Base-by-base conservation (phyloP, 2,113 vertebrate genomes). In the Tor tambroides region DNA sequence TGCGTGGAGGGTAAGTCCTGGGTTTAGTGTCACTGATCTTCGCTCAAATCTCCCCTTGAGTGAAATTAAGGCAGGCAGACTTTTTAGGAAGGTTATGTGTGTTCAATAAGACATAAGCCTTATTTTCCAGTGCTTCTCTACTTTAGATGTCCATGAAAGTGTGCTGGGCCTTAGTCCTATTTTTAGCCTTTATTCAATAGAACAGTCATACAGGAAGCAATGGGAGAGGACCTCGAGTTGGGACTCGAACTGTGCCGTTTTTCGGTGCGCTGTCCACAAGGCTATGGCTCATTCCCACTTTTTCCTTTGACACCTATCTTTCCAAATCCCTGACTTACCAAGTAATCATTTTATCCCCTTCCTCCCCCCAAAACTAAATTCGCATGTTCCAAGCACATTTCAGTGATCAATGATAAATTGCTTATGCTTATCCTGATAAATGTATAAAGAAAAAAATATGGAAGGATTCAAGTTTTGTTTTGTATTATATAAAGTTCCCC, bases 1-100 rank as follows among this genome's bases (percentile, higher is more conserved):
- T 46, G 65, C 15, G 86, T 74, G 54, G 54, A 80, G 86, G 75
- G 61, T 83, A 65, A 49, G 97, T 98, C 96, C 93, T 93, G 96
- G 97, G 97, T 97, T 99, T 99, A 98, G 96, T 96, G 96, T 93
- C 96, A 96, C 96, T 98, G 98, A 98, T 98, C 98, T 99, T 97
- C 96, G 96, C 97, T 96, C 96, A 96, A 97, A 96, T 98, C 96
- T 96, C 93, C 97, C 98, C 96, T 96, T 96, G 96, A 98, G 96
- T 96, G 95, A 98, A 98, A 99, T 98, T 97, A 98, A 99, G 98
- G 96, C 95, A 94, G 94, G 95, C 94, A 96, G 95, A 89, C 94
- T 96, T 96, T 93, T 93, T 38, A 89, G 93, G 92, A 95, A 95
- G 93, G 94, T 94, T 14, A 71, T 87, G 88, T 91, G 88, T 91